A percentile compares a stretch with the other conserved stretches of the same genome.
Conservation (phyloP, 2,888 invertebrate genomes). For the Volucella inflata region DNA sequence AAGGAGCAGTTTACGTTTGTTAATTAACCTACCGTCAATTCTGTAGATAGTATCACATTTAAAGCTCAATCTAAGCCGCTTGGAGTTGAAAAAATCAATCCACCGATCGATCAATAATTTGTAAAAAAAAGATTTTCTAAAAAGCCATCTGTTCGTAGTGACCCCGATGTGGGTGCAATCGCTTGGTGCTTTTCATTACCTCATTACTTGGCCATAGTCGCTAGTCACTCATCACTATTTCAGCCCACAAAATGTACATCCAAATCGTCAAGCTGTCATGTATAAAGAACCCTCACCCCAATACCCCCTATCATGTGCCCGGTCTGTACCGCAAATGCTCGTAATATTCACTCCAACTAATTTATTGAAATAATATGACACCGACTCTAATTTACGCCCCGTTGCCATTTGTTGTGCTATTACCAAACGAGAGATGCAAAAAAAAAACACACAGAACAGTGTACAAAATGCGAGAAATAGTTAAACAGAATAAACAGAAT, state of each 20-base stretch:
- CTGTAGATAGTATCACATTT: no score
- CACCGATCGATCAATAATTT: constrained; percentile 5
- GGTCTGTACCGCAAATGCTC: constrained; percentile 37
- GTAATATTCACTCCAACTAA: constrained; percentile 59
- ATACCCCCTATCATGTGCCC: background rate
- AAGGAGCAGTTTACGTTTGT: no score
- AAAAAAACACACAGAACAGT: constrained; percentile 20
- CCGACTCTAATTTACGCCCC: constrained; percentile 64
- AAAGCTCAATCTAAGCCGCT: no score
- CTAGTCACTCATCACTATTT: constrained; percentile 42
- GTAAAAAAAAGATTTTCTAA: background rate
- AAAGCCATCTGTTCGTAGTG: constrained; percentile 3
- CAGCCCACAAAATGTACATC: constrained; percentile 51
- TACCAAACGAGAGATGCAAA: constrained; percentile 35
- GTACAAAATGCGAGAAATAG: constrained; percentile 33
- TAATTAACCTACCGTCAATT: no score
- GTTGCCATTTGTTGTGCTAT: constrained; percentile 56
- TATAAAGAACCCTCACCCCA: background rate
- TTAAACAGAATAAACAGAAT: constrained; percentile 20
- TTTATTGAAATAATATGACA: constrained; percentile 72
- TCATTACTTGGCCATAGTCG: constrained; percentile 45
- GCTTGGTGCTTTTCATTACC: constrained; percentile 43
- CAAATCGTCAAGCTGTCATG: background rate
- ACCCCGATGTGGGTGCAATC: constrained; percentile 52
- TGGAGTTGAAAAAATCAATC: background rate